phyloP scores from a whole-genome alignment of 2,113 vertebrate species.

The Oostethus manadensis region DNA sequence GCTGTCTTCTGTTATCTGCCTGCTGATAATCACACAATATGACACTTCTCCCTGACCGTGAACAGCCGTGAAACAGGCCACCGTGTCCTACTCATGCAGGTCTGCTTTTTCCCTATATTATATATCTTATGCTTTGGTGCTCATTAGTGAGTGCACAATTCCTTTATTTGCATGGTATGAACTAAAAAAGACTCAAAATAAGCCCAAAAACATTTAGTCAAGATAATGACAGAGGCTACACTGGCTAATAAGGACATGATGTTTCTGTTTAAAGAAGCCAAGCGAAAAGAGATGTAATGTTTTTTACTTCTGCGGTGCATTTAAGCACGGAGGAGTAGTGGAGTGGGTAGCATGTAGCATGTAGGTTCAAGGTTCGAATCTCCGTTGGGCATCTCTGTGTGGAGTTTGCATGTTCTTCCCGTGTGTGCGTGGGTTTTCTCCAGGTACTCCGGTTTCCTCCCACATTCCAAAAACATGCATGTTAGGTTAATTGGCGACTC shows the following conservation, averaged over 20 bases:
- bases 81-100: neutral
- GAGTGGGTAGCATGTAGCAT: too few relatives aligned
- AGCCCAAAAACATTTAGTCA: neutral
- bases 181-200: too few relatives aligned
- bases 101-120: constrained; percentile 13
- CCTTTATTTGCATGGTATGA: too few relatives aligned
- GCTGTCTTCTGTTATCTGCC: constrained; percentile 71
- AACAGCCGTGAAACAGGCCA: constrained; percentile 28
- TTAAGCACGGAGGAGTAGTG: constrained; percentile 4
- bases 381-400: too few relatives aligned
- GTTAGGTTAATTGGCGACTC: too few relatives aligned
- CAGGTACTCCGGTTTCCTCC: too few relatives aligned
- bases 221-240: constrained; percentile 42
- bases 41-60: constrained; percentile 38
- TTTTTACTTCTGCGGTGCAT: constrained; percentile 16
- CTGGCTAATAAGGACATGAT: constrained; percentile 15
- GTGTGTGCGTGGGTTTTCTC: too few relatives aligned
- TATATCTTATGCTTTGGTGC: too few relatives aligned
- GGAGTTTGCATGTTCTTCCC: too few relatives aligned
- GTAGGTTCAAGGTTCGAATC: too few relatives aligned
- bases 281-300: constrained; percentile 13
- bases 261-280: constrained; percentile 10
- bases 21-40: constrained; percentile 56
- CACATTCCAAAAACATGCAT: too few relatives aligned
- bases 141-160: too few relatives aligned